Conservation (phyloP, 2,888 invertebrate genomes). For the Mycalesis mineus region DNA sequence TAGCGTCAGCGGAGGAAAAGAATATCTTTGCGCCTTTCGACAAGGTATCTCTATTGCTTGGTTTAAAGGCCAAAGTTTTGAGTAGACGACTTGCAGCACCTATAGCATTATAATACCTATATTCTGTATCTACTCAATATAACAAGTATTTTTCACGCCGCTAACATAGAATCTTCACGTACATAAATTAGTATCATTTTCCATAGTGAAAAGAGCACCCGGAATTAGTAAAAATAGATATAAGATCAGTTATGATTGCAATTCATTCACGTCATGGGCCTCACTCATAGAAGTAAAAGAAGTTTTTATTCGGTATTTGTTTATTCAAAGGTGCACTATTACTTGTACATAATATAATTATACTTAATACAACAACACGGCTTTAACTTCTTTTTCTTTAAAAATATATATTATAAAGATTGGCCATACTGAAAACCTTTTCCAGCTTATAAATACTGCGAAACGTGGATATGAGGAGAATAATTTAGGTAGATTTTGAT, state of each 20-base stretch:
- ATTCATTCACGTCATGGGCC: background rate
- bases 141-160: background rate
- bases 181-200: background rate
- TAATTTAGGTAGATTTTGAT: too few species aligned
- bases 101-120: background rate
- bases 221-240: background rate
- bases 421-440: too few species aligned
- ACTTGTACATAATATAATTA: too few species aligned
- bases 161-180: background rate
- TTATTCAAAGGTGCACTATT: background rate
- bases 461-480: too few species aligned
- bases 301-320: background rate
- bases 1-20: conserved; percentile 84
- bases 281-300: background rate
- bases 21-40: conserved; percentile 88
- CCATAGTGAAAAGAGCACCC: background rate
- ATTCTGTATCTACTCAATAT: background rate
- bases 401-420: too few species aligned
- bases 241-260: background rate
- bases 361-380: too few species aligned
- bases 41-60: conserved; percentile 79
- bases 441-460: too few species aligned
- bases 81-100: background rate
- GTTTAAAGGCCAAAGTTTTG: background rate
- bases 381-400: too few species aligned